Evolutionary conservation across 2,797 vertebrate genomes (phyloP).

Genomic region (Emydoidea blandingii): DNA sequence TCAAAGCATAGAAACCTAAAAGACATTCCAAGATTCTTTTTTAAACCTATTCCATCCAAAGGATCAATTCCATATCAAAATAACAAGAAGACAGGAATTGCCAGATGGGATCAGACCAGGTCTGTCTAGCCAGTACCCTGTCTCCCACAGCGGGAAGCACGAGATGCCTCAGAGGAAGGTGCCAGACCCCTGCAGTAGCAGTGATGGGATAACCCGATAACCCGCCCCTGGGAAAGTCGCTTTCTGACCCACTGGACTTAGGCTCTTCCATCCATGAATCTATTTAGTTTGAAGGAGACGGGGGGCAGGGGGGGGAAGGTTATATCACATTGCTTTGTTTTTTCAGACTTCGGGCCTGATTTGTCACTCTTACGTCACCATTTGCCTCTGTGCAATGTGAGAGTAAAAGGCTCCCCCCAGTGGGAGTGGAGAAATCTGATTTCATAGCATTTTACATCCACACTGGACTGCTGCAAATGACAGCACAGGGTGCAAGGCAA

Average conservation of each 20-base stretch:
- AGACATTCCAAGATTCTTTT: not conserved
- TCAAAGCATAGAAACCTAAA: not conserved
- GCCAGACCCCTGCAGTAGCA: not conserved
- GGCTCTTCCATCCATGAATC: not conserved
- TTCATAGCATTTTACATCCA: no score
- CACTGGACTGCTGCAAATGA: no score
- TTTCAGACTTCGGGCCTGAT: not conserved
- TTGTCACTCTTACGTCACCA: not conserved
- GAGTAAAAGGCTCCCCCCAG: no score
- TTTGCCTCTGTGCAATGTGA: no score
- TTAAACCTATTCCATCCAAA: not conserved
- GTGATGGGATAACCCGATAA: not conserved
- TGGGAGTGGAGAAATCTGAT: not conserved
- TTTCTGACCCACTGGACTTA: not conserved
- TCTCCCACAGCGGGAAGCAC: no score
- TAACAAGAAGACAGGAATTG: not conserved
- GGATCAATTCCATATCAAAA: not conserved
- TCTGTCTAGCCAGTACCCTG: no score
- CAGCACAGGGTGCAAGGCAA: no score
- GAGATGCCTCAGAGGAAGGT: not conserved
- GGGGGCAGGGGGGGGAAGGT: fast-evolving
- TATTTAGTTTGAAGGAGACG: not conserved
- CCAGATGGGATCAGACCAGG: not conserved
- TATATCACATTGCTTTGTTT: not conserved
- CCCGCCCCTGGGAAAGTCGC: not conserved